These are phyloP conservation scores for Adrianichthys oophorus DNA, from an alignment of 2,797 vertebrate genomes.

Conservation along the genomic window DNA sequence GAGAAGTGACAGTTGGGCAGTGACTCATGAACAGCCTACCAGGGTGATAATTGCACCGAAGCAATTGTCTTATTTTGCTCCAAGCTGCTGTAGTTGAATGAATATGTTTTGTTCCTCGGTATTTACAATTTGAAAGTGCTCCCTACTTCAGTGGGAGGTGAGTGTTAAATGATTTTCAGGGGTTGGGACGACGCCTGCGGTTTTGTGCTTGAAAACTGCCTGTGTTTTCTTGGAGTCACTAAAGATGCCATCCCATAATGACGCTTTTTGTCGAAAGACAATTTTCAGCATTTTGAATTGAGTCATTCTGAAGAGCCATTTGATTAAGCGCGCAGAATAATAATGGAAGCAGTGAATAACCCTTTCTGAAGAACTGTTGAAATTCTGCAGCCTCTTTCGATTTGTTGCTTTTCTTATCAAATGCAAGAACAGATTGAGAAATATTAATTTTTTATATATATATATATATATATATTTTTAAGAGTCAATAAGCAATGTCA, in stretches of 20 bases:
- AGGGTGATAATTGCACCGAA: constrained; percentile 58
- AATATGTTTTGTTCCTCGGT: constrained; percentile 36
- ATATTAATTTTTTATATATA: background rate
- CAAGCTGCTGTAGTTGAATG: constrained; percentile 40
- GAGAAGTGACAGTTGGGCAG: constrained; percentile 36
- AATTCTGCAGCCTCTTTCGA: constrained; percentile 4
- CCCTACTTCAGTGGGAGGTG: constrained; percentile 34
- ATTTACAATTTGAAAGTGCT: constrained; percentile 48
- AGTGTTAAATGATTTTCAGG: constrained; percentile 50
- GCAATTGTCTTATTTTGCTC: constrained; percentile 57
- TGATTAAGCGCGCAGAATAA: constrained; percentile 24
- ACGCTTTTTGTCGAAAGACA: constrained; percentile 22
- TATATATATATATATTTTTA: too few relatives aligned
- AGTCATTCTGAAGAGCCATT: constrained; percentile 25
- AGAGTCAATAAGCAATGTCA: too few relatives aligned
- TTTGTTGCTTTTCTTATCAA: constrained; percentile 7
- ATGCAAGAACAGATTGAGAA: constrained; percentile 15
- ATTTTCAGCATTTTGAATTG: constrained; percentile 12
- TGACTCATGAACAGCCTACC: constrained; percentile 60
- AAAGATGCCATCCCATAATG: constrained; percentile 23
- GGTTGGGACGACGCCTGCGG: constrained; percentile 25
- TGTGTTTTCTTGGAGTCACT: constrained; percentile 22
- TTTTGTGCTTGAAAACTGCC: constrained; percentile 29
- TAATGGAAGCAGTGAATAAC: constrained; percentile 6
- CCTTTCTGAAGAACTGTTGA: constrained; percentile 6